Evolutionary conservation across 2,113 vertebrate genomes (phyloP).

Genomic region (Brienomyrus longianalis): DNA sequence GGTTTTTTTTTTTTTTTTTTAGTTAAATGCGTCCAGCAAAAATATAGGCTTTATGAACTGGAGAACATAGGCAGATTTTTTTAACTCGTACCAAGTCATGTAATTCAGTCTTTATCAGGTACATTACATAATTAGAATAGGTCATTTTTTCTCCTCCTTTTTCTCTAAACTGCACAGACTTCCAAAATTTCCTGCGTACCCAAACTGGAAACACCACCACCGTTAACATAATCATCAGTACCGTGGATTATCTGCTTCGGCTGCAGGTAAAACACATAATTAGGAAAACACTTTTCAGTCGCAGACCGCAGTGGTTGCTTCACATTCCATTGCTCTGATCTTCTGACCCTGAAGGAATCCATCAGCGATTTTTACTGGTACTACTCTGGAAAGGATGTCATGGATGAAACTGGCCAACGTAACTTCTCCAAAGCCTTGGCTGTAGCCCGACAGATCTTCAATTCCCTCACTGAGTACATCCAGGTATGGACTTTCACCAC

Average conservation of each 20-base stretch:
- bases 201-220: slow-evolving; percentile 97
- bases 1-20: neutral
- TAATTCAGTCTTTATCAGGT: neutral
- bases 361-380: slow-evolving; percentile 99
- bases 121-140: neutral
- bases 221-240: slow-evolving; percentile 95
- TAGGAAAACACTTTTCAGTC: neutral
- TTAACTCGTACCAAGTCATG: neutral
- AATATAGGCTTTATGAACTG: neutral
- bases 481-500: slow-evolving; percentile 66
- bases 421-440: slow-evolving; percentile 94
- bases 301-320: neutral
- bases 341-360: slow-evolving; percentile 72
- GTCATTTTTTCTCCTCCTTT: neutral
- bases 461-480: slow-evolving; percentile 97
- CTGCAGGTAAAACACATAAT: slow-evolving; percentile 70
- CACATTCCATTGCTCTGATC: neutral
- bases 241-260: slow-evolving; percentile 90
- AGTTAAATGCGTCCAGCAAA: neutral
- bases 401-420: slow-evolving; percentile 90
- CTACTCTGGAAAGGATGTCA: slow-evolving; percentile 93
- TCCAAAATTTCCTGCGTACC: slow-evolving; percentile 93
- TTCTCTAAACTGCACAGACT: slow-evolving; percentile 63
- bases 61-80: neutral
- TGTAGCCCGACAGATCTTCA: slow-evolving; percentile 96